phyloP scores from a whole-genome alignment of 2,797 vertebrate species.

The Eutrigla gurnardus region DNA sequence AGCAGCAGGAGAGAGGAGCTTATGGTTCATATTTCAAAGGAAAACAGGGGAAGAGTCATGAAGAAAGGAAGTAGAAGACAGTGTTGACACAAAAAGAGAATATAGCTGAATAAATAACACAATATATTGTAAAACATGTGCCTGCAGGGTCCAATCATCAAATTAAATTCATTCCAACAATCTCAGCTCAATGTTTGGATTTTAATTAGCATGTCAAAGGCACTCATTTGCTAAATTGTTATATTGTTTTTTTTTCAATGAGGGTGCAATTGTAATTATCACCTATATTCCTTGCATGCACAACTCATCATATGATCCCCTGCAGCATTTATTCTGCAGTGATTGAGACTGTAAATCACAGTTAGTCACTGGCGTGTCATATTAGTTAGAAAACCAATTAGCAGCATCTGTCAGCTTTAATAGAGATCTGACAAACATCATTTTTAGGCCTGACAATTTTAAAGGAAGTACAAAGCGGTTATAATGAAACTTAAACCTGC shows the following conservation, averaged over 20 bases:
- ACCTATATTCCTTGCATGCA: neutral
- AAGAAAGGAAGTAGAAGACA: slow-evolving; percentile 13
- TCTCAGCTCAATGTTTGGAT: neutral
- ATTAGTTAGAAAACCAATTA: slow-evolving; percentile 27
- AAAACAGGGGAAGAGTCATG: slow-evolving; percentile 19
- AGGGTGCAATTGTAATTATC: neutral
- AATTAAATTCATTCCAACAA: neutral
- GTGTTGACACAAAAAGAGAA: neutral
- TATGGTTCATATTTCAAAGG: slow-evolving; percentile 19
- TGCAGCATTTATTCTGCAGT: slow-evolving; percentile 1
- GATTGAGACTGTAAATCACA: slow-evolving; percentile 31
- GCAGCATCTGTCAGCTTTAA: slow-evolving; percentile 8
- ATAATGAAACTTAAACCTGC: neutral
- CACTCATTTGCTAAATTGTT: neutral
- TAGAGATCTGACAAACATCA: neutral
- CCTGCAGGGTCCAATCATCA: neutral
- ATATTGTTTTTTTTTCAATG: neutral
- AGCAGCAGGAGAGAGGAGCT: slow-evolving; percentile 39
- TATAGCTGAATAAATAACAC: neutral
- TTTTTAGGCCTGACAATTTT: slow-evolving; percentile 11
- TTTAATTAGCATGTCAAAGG: neutral
- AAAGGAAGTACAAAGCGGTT: neutral
- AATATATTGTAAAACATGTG: neutral
- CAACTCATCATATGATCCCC: slow-evolving; percentile 1
- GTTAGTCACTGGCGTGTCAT: slow-evolving; percentile 14